These are phyloP conservation scores for Chaetorhynchus papuensis DNA, from an alignment of 2,113 vertebrate genomes.

Conservation along the genomic window DNA sequence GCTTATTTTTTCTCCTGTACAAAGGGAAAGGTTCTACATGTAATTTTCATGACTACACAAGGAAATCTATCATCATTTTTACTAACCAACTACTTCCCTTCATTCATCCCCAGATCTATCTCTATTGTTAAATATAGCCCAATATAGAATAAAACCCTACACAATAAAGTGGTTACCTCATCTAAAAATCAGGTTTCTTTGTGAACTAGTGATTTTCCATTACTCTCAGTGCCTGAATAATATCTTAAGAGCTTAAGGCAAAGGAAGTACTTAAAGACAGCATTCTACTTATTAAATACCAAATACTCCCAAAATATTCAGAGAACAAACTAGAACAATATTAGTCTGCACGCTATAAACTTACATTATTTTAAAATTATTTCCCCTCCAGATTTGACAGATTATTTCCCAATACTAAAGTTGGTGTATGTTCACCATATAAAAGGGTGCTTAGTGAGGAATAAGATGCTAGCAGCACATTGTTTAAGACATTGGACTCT, in stretches of 20 bases:
- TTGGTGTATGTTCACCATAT: neutral
- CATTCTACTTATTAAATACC: neutral
- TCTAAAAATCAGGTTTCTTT: neutral
- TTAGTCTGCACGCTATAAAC: neutral
- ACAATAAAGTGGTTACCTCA: neutral
- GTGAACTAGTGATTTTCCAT: neutral
- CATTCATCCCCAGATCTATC: neutral
- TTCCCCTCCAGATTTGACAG: neutral
- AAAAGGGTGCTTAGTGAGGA: neutral
- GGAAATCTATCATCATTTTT: slow-evolving; percentile 8
- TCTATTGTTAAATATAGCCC: neutral
- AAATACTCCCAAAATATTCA: neutral
- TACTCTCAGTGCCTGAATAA: neutral
- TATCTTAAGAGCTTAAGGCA: neutral
- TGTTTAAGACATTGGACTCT: neutral
- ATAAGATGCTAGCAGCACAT: neutral
- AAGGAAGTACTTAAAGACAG: neutral
- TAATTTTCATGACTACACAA: neutral
- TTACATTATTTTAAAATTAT: neutral
- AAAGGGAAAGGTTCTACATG: neutral
- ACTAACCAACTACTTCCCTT: neutral
- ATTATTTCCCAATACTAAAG: neutral
- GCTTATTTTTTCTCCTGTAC: neutral
- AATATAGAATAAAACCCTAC: neutral
- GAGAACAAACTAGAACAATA: neutral